Evolutionary conservation across 2,113 vertebrate species (phyloP), one percentile per base, ranked within the genome.

Genomic region (Melanocharis versteri): DNA sequence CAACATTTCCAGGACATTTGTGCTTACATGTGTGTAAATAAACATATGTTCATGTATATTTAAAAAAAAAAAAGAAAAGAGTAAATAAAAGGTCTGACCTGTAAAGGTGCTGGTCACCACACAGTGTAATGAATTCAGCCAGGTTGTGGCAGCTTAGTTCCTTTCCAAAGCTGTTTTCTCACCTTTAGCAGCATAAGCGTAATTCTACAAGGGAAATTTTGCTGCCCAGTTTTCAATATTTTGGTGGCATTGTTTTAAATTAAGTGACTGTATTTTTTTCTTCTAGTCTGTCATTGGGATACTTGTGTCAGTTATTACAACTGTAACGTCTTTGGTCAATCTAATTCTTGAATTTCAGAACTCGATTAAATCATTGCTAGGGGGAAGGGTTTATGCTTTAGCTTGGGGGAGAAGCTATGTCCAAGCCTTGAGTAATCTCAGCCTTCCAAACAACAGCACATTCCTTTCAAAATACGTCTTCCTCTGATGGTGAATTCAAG

Each of bases 391-490:
- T 27, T 84, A 26, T 27, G 17, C 39, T 75, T 86, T 61, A 70
- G 31, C 20, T 20, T 60, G 30, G 21, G 26, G 18, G 37, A 60
- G 40, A 91, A 83, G 44, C 81, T 27, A 14, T 57, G 64, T 60
- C 70, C 61, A 70, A 82, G 60, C 21, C 50, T 85, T 15, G 39
- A 73, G 90, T 23, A 94, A 89, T 85, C 88, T 92, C 89, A 95
- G 71, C 73, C 89, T 35, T 65, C 50, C 71, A 94, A 87, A 95
- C 89, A 86, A 48, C 83, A 56, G 84, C 23, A 33, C 96, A 96
- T 97, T 96, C 94, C 92, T 94, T 96, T 97, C 83, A 83, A 93
- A 95, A 86, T 71, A 90, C 65, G 75, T 94, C 96, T 97, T 91
- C 77, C 87, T 79, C 91, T 37, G 76, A 89, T 61, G 94, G 91